These are phyloP conservation scores for Hozukius guyotensis DNA, from an alignment of 2,797 vertebrate genomes.

Conservation along the genomic window DNA sequence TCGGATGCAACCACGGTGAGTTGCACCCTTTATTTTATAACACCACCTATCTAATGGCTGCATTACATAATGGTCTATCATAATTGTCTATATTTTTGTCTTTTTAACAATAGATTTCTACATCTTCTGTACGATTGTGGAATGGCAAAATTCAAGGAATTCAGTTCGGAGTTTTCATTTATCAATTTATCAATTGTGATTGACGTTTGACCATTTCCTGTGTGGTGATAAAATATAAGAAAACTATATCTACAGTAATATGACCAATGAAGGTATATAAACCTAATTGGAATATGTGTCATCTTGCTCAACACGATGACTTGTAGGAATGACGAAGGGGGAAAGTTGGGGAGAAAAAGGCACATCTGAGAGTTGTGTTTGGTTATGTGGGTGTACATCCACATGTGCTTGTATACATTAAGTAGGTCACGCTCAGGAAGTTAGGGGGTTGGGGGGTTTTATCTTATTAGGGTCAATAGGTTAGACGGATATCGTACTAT, in stretches of 20 bases:
- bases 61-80: not conserved
- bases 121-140: not conserved
- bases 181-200: not conserved
- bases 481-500: conserved; percentile 37
- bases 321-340: not conserved
- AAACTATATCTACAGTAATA: not conserved
- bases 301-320: not conserved
- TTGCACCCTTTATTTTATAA: not conserved
- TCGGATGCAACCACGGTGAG: no score
- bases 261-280: not conserved
- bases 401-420: conserved; percentile 16
- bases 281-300: conserved; percentile 5
- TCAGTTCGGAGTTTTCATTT: not conserved
- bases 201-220: not conserved
- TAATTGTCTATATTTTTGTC: not conserved
- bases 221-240: not conserved
- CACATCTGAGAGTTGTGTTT: not conserved
- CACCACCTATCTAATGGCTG: not conserved
- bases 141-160: not conserved
- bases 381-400: not conserved
- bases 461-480: conserved; percentile 55
- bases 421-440: conserved; percentile 52
- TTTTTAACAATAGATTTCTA: not conserved
- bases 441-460: conserved; percentile 15
- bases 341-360: not conserved